Conservation (phyloP, 2,888 invertebrate species). For the Melanchra persicariae region DNA sequence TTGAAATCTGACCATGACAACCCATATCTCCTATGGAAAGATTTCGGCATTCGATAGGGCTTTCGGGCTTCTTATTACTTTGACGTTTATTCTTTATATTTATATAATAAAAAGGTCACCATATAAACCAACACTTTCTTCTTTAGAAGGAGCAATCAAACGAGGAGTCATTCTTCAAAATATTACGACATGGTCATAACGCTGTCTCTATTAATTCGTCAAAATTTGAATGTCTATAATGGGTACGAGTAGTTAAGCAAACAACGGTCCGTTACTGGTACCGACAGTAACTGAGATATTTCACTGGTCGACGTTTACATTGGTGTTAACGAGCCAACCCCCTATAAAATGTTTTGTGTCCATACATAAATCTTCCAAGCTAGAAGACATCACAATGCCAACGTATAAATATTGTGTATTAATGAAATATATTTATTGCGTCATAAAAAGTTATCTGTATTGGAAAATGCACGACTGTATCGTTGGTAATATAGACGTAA, state of each 20-base stretch:
- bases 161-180: constrained; percentile 30
- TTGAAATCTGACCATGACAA: neutral
- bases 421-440: constrained; percentile 82
- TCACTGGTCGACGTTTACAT: constrained; percentile 85
- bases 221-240: constrained; percentile 86
- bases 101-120: constrained; percentile 4
- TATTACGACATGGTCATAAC: constrained; percentile 50
- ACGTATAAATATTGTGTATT: constrained; percentile 85
- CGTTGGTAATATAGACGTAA: constrained; percentile 35
- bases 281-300: constrained; percentile 76
- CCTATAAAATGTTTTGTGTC: constrained; percentile 86
- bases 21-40: neutral
- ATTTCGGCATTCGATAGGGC: neutral
- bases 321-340: constrained; percentile 88
- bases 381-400: constrained; percentile 80
- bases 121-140: constrained; percentile 47
- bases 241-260: constrained; percentile 74
- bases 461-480: constrained; percentile 58
- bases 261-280: constrained; percentile 72
- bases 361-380: constrained; percentile 85
- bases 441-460: constrained; percentile 77
- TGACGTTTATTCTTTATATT: neutral
- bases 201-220: constrained; percentile 74
- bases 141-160: constrained; percentile 51
- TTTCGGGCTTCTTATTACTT: neutral